Percentiles rank a stretch among this genome's conserved stretches.
Evolutionary conservation across 2,888 invertebrate species (phyloP).

Genomic region (Philopedon plagiatum): DNA sequence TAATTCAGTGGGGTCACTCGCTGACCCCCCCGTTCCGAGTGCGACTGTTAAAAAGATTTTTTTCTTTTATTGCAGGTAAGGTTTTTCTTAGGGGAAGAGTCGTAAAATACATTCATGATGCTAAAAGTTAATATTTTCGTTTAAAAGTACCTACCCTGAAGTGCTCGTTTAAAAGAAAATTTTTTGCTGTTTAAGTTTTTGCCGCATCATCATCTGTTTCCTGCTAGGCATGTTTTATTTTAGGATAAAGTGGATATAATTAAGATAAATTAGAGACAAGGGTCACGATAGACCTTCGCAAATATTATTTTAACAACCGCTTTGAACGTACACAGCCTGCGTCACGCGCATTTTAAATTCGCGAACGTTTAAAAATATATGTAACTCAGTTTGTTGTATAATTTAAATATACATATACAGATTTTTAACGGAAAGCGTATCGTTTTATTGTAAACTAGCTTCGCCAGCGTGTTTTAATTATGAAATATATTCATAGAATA

Average conservation of each 20-base stretch:
- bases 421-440: too few relatives aligned
- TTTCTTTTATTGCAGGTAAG: too few relatives aligned
- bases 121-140: not conserved
- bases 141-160: not conserved
- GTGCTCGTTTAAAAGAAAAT: not conserved
- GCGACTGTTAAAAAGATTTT: too few relatives aligned
- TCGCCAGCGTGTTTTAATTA: too few relatives aligned
- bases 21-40: too few relatives aligned
- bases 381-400: too few relatives aligned
- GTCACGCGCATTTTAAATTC: not conserved
- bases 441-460: too few relatives aligned
- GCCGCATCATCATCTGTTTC: slow-evolving; percentile 10
- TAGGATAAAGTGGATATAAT: slow-evolving; percentile 9
- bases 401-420: too few relatives aligned
- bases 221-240: slow-evolving; percentile 4
- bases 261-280: slow-evolving; percentile 15
- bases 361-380: not conserved
- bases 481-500: too few relatives aligned
- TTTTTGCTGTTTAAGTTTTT: slow-evolving; percentile 12
- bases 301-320: slow-evolving; percentile 3
- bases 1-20: too few relatives aligned
- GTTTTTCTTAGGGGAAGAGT: too few relatives aligned
- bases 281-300: not conserved
- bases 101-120: too few relatives aligned
- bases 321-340: not conserved